phyloP scores from a whole-genome alignment of 2,888 invertebrate genomes.

The Steinernema scapterisci region DNA sequence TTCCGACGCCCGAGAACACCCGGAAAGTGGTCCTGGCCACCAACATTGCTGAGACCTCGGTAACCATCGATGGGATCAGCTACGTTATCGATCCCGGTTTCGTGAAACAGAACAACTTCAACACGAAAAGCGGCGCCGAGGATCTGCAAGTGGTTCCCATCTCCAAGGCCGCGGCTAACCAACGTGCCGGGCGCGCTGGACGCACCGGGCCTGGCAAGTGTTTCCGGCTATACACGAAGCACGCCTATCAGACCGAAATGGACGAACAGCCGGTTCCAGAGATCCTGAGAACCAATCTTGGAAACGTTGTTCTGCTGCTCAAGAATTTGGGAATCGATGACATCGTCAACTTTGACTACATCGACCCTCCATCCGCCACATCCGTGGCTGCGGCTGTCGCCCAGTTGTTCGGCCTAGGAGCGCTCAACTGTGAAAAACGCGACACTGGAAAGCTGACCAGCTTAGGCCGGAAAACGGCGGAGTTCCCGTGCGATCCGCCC shows the following conservation, averaged over 20 bases:
- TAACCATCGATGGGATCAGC: constrained; percentile 98
- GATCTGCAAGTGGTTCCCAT: constrained; percentile 96
- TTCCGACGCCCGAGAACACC: too few relatives aligned
- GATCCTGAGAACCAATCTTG: constrained; percentile 94
- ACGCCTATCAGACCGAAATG: constrained; percentile 96
- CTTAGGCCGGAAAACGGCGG: constrained; percentile 95
- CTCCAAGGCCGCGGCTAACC: constrained; percentile 82
- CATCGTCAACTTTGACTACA: constrained; percentile 93
- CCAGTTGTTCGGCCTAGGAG: constrained; percentile 94
- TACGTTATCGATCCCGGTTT: constrained; percentile 78
- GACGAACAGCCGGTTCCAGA: constrained; percentile 98
- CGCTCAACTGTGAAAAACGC: constrained; percentile 80
- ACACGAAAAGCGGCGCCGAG: constrained; percentile 97
- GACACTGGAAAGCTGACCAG: constrained; percentile 94
- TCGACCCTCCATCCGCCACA: constrained; percentile 90
- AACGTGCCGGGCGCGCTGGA: constrained; percentile 92
- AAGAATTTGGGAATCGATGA: constrained; percentile 97
- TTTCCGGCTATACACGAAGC: constrained; percentile 94
- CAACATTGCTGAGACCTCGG: constrained; percentile 97
- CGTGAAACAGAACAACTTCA: constrained; percentile 87
- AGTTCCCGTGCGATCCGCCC: constrained; percentile 98
- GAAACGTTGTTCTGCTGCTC: constrained; percentile 93
- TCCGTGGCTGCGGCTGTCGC: constrained; percentile 84
- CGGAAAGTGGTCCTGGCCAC: constrained; percentile 86
- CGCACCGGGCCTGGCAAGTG: constrained; percentile 87